Percentiles rank a stretch among this genome's conserved stretches.
Conservation (phyloP, 2,888 invertebrate genomes). For the Latrodectus hesperus region DNA sequence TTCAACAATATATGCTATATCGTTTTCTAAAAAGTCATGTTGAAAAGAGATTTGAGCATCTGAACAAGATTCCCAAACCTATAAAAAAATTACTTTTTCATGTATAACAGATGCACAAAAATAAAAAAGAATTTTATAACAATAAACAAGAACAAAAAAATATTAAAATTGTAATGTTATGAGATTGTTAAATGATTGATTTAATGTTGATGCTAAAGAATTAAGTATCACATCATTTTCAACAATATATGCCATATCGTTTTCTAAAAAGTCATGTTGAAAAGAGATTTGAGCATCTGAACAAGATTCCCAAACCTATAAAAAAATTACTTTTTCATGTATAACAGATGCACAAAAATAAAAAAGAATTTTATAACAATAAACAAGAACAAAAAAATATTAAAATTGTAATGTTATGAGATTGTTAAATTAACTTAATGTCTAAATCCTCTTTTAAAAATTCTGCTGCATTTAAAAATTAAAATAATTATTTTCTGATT, state of each 20-base stretch:
- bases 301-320: conserved; percentile 93
- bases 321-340: conserved; percentile 57
- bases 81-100: conserved; percentile 70
- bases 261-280: conserved; percentile 82
- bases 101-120: conserved; percentile 10
- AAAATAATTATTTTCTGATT: no score
- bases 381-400: neutral
- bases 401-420: neutral
- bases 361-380: neutral
- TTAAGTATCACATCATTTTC: conserved; percentile 93
- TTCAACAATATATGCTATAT: conserved; percentile 94
- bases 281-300: conserved; percentile 93
- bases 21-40: conserved; percentile 82
- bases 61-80: conserved; percentile 96
- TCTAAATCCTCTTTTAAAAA: no score
- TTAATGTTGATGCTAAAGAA: conserved; percentile 82
- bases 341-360: conserved; percentile 9
- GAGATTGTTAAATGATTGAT: conserved; percentile 73
- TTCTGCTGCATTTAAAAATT: no score
- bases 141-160: neutral
- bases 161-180: neutral
- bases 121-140: neutral
- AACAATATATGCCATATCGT: conserved; percentile 91
- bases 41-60: conserved; percentile 91
- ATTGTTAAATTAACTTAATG: no score